Evolutionary conservation across 2,888 invertebrate genomes (phyloP).

Genomic region (Apoda limacodes): DNA sequence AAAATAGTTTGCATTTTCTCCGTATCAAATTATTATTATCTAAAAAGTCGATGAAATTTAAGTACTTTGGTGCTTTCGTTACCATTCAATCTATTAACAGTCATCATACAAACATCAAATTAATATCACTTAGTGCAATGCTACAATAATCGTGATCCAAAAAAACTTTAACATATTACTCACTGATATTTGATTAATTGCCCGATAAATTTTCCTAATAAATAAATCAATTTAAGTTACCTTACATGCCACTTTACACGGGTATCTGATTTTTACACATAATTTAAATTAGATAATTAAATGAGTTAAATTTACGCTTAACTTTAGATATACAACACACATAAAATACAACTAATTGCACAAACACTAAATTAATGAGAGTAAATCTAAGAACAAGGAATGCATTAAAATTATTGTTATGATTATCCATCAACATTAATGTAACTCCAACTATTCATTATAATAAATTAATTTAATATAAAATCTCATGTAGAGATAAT

Average conservation of each 20-base stretch:
- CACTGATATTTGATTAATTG: constrained; percentile 27
- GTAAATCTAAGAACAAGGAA: constrained; percentile 49
- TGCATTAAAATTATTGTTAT: constrained; percentile 42
- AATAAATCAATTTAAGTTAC: constrained; percentile 55
- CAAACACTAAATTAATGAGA: constrained; percentile 56
- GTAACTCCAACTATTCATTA: constrained; percentile 28
- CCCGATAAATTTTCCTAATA: constrained; percentile 58
- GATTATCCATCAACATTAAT: constrained; percentile 38
- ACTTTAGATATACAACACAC: constrained; percentile 37
- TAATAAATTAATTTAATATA: too few relatives aligned
- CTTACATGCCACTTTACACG: constrained; percentile 15
- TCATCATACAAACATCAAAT: constrained; percentile 3
- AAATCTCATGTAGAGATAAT: too few relatives aligned
- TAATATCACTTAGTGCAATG: too few relatives aligned
- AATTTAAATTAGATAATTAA: constrained; percentile 33
- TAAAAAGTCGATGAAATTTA: constrained; percentile 66
- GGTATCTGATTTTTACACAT: constrained; percentile 5
- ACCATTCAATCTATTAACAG: constrained; percentile 34
- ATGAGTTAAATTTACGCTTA: constrained; percentile 54
- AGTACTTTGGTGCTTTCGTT: constrained; percentile 67
- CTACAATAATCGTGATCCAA: too few relatives aligned
- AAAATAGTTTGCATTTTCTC: constrained; percentile 53
- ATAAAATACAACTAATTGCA: constrained; percentile 61
- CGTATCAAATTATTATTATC: constrained; percentile 58
- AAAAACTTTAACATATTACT: too few relatives aligned